These are phyloP conservation scores for Characodon lateralis DNA, from an alignment of 2,797 vertebrate genomes.

Conservation along the genomic window DNA sequence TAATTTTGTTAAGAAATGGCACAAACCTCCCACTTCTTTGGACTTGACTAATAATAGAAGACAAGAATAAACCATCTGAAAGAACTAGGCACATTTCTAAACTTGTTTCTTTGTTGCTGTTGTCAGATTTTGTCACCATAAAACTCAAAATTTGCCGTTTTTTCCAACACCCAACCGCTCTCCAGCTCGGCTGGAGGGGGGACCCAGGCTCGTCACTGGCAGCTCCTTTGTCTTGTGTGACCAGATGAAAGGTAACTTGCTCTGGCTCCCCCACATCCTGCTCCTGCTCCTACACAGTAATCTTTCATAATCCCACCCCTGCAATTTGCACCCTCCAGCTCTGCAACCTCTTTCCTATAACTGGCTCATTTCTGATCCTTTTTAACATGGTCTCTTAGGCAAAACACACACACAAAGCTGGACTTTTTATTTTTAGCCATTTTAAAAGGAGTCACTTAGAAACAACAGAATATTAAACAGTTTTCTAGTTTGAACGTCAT, in stretches of 20 bases:
- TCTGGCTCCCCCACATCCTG: constrained; percentile 63
- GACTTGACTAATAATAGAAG: neutral
- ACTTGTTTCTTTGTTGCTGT: neutral
- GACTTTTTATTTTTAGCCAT: neutral
- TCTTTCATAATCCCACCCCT: constrained; percentile 71
- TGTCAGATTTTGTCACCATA: neutral
- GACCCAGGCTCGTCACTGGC: constrained; percentile 46
- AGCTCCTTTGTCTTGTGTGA: constrained; percentile 70
- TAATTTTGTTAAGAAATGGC: constrained; percentile 11
- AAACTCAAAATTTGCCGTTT: neutral
- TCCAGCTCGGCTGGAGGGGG: constrained; percentile 38
- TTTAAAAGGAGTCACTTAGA: neutral
- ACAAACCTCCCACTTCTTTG: neutral
- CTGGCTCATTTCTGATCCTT: constrained; percentile 27
- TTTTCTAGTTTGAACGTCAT: neutral
- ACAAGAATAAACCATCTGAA: neutral
- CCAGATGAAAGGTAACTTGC: constrained; percentile 66
- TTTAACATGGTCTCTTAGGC: constrained; percentile 4
- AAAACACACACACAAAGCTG: neutral
- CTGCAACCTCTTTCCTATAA: constrained; percentile 24
- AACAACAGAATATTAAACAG: neutral
- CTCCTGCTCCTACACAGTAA: constrained; percentile 66
- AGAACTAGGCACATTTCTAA: neutral
- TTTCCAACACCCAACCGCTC: constrained; percentile 46
- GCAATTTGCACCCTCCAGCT: constrained; percentile 64